Conservation (phyloP, 2,888 invertebrate genomes). For the Drosophila rubida region DNA sequence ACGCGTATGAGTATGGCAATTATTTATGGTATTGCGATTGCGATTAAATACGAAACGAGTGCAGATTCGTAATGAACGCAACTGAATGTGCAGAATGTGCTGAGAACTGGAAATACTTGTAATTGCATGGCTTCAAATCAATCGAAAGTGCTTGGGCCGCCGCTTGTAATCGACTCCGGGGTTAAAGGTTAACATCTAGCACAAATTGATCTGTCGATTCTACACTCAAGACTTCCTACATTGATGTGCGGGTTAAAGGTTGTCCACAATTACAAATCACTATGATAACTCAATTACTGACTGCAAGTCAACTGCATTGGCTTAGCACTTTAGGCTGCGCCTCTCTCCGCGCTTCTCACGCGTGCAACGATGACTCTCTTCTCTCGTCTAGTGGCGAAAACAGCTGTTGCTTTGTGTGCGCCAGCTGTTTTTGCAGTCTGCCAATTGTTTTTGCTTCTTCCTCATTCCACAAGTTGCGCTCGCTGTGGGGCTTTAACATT, state of each 20-base stretch:
- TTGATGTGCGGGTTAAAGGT: background rate
- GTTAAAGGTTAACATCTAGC: background rate
- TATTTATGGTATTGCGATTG: conserved; percentile 50
- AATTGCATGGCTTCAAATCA: background rate
- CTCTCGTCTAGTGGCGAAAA: background rate
- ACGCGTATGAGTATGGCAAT: conserved; percentile 4
- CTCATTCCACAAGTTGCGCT: conserved; percentile 20
- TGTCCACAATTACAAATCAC: background rate
- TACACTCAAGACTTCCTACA: background rate
- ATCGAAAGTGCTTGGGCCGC: background rate
- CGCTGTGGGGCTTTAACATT: conserved; percentile 15
- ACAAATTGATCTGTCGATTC: background rate
- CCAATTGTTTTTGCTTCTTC: conserved; percentile 20
- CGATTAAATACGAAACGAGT: conserved; percentile 25
- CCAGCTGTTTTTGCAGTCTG: background rate
- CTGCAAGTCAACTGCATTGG: too few relatives aligned
- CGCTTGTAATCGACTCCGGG: background rate
- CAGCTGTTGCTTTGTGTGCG: conserved; percentile 17
- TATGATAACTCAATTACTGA: background rate
- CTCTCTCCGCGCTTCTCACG: conserved; percentile 7
- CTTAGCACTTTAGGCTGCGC: background rate
- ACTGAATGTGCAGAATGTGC: conserved; percentile 39
- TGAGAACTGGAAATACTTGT: conserved; percentile 16
- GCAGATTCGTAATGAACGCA: conserved; percentile 20
- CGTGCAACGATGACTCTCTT: too few relatives aligned